Conservation (phyloP, 1,140 invertebrate genomes). For the Hycleus phaleratus region DNA sequence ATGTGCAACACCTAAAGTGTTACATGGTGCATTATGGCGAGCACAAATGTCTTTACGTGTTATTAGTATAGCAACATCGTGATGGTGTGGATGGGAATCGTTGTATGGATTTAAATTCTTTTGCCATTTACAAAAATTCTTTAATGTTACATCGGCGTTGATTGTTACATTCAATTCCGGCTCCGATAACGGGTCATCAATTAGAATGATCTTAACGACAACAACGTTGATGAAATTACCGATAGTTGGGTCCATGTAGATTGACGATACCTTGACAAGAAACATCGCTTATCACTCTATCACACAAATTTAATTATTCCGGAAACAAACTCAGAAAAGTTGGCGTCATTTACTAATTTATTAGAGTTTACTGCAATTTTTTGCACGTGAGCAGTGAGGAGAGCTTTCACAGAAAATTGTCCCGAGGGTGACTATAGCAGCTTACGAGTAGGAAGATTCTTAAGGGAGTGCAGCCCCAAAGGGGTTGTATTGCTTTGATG, state of each 20-base stretch:
- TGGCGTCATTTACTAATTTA: too few species aligned
- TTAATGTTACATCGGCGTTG: conserved; percentile 74
- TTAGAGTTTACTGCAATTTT: too few species aligned
- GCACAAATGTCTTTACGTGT: conserved; percentile 86
- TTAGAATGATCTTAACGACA: conserved; percentile 72
- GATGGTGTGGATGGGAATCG: conserved; percentile 79
- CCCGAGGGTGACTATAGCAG: too few species aligned
- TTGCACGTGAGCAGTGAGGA: too few species aligned
- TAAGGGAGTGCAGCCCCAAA: too few species aligned
- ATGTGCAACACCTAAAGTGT: conserved; percentile 80
- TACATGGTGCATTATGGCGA: conserved; percentile 64
- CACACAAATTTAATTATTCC: background rate
- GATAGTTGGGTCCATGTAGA: conserved; percentile 82
- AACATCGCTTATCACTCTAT: background rate
- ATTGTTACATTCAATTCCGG: conserved; percentile 67
- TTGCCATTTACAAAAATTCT: conserved; percentile 85
- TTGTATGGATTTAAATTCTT: conserved; percentile 65
- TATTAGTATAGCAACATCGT: conserved; percentile 86
- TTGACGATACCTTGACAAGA: conserved; percentile 59
- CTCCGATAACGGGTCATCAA: conserved; percentile 60
- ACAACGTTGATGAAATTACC: conserved; percentile 85
- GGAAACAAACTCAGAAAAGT: too few species aligned
- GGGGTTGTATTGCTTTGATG: too few species aligned
- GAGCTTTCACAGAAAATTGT: too few species aligned
- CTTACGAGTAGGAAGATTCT: too few species aligned